Conservation (phyloP, 2,888 invertebrate species). For the Cenopis cana region DNA sequence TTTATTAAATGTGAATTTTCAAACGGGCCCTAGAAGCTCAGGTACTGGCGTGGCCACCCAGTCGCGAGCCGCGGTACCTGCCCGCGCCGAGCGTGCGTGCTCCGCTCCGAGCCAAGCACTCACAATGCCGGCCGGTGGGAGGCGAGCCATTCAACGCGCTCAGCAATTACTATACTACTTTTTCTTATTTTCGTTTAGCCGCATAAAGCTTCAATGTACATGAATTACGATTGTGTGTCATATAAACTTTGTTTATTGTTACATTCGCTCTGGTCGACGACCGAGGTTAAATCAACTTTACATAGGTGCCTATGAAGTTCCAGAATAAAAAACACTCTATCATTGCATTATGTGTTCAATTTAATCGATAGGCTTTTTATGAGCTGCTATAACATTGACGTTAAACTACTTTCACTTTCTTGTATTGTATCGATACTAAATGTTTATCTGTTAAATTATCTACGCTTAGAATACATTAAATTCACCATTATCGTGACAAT, state of each 20-base stretch:
- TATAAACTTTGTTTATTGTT: slow-evolving; percentile 32
- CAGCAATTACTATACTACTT: slow-evolving; percentile 50
- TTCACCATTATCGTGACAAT: slow-evolving; percentile 69
- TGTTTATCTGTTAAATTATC: slow-evolving; percentile 34
- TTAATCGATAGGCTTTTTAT: not conserved
- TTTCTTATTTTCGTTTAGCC: slow-evolving; percentile 45
- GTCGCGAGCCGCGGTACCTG: slow-evolving; percentile 12
- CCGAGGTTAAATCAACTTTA: slow-evolving; percentile 1
- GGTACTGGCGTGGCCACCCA: slow-evolving; percentile 28
- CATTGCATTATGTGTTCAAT: slow-evolving; percentile 12
- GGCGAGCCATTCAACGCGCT: slow-evolving; percentile 65
- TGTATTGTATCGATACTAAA: slow-evolving; percentile 7
- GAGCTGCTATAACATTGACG: not conserved
- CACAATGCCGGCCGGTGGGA: slow-evolving; percentile 58
- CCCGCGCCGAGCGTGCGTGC: slow-evolving; percentile 36
- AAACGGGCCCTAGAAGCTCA: not conserved
- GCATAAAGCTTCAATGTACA: slow-evolving; percentile 37
- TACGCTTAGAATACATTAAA: slow-evolving; percentile 24
- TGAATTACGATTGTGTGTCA: slow-evolving; percentile 35
- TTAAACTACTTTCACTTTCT: slow-evolving; percentile 20
- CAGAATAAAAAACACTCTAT: not conserved
- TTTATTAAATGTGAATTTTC: not conserved
- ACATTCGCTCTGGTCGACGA: slow-evolving; percentile 7
- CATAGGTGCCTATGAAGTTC: not conserved
- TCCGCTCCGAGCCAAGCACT: slow-evolving; percentile 49